Base-by-base conservation (phyloP, 92 coral and sea anemone genomes). In the Chrysogorgia sp. region DNA sequence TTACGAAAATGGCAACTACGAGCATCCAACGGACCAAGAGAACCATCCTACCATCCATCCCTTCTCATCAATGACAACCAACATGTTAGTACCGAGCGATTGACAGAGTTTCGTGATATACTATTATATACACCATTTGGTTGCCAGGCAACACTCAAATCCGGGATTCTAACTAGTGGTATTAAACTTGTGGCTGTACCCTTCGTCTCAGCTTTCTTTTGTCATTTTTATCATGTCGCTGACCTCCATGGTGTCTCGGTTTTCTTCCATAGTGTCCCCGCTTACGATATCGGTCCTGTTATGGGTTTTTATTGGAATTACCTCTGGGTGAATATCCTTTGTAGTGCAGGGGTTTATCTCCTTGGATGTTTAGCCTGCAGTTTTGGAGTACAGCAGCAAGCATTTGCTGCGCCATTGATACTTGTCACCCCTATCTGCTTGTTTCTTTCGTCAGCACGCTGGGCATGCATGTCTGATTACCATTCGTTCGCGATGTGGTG, bases 351-450 rank as follows among this genome's bases (percentile, higher is more conserved):
- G 22, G 87, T 80, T 13, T 84, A 84, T 63, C 63, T 84, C 21
- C 56, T 84, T 28, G 79, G 87, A 7, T 76, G 50, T 28, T 35
- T 84, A 22, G 82, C 87, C 34, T 84, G 87, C 61, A 76, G 75
- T 32, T 70, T 84, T 76, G 76, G 83, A 22, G 66, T 84, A 29
- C 87, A 84, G 49, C 87, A 83, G n/a, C 31, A 24, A 19, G 81
- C 87, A 7, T 84, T 84, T 58, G 87, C 87, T 3, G 57, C 77
- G 24, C 87, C 87, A 1, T 69, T 84, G 19, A 67, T 81, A 43
- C 72, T 84, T 53, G 69, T 75, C 56, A 68, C 87, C 20, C 87
- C 87, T 2, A 15, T 84, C 13, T 66, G 75, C 0, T 32, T 84
- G 77, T 41, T 84, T 40, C 65, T 84, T 40, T 72, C 79, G 24